These are phyloP conservation scores for Embidobia sp. DNA, from an alignment of 2,888 invertebrate genomes.

Conservation along the genomic window DNA sequence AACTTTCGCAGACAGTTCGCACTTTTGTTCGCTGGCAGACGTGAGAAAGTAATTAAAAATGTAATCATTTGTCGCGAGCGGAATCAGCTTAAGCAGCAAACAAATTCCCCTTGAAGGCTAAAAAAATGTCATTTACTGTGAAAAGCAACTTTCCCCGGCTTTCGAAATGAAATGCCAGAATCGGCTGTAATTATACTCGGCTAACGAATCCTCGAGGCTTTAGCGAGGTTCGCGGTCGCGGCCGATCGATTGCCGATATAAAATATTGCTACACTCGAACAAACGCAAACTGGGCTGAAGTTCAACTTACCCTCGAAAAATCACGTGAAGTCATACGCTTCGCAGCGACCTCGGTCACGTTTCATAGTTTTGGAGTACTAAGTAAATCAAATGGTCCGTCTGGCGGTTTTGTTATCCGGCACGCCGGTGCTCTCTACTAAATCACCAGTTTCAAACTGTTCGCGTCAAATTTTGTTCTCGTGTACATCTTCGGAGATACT, in stretches of 20 bases:
- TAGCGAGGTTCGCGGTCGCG: not conserved
- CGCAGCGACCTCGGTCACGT: slow-evolving; percentile 39
- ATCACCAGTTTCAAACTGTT: slow-evolving; percentile 42
- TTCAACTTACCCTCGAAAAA: slow-evolving; percentile 33
- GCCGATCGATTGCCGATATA: slow-evolving; percentile 5
- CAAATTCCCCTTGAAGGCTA: slow-evolving; percentile 3
- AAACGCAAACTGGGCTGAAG: slow-evolving; percentile 5
- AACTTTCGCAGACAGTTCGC: slow-evolving; percentile 13
- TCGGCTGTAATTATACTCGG: no score
- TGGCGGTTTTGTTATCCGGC: slow-evolving; percentile 9
- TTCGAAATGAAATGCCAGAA: not conserved
- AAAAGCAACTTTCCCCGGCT: not conserved
- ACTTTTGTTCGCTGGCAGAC: slow-evolving; percentile 29
- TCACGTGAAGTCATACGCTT: slow-evolving; percentile 39
- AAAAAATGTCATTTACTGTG: slow-evolving; percentile 8
- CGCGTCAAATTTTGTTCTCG: slow-evolving; percentile 21
- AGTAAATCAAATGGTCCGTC: slow-evolving; percentile 34
- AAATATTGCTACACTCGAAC: slow-evolving; percentile 11
- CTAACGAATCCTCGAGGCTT: not conserved
- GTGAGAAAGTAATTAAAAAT: slow-evolving; percentile 48
- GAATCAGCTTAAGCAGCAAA: slow-evolving; percentile 25
- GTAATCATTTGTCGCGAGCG: slow-evolving; percentile 23
- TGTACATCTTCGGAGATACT: slow-evolving; percentile 8
- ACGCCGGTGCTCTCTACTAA: slow-evolving; percentile 22
- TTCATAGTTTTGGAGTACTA: slow-evolving; percentile 40